A percentile compares a stretch with the other conserved stretches of the same genome.
phyloP scores from a whole-genome alignment of 2,888 invertebrate genomes.

The Drosophila sordidapex region DNA sequence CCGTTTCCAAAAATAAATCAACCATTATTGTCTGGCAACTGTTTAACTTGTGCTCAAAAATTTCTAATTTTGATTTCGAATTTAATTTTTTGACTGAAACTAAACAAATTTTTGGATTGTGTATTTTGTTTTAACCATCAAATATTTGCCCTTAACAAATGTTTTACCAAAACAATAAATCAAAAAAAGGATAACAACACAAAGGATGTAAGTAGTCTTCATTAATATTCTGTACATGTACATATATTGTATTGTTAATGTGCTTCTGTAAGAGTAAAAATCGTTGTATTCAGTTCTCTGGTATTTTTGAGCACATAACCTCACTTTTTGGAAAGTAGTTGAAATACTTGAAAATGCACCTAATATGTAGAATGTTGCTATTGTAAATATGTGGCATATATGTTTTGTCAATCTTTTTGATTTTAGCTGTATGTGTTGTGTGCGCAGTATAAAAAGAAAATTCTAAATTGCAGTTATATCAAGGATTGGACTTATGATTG shows the following conservation, averaged over 20 bases:
- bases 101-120: conserved; percentile 60
- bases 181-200: conserved; percentile 79
- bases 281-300: conserved; percentile 17
- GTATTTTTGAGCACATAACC: conserved; percentile 39
- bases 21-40: background rate
- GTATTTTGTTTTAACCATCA: conserved; percentile 68
- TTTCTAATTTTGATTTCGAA: conserved; percentile 2
- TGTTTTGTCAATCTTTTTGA: conserved; percentile 27
- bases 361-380: conserved; percentile 9
- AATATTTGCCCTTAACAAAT: conserved; percentile 53
- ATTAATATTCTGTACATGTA: conserved; percentile 22
- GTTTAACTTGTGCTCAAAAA: background rate
- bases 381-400: conserved; percentile 18
- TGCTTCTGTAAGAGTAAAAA: conserved; percentile 19
- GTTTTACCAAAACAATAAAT: conserved; percentile 38
- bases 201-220: conserved; percentile 84
- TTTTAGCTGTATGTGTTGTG: conserved; percentile 35
- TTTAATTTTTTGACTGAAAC: conserved; percentile 33
- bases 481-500: conserved; percentile 39
- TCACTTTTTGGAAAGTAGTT: conserved; percentile 34
- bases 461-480: conserved; percentile 61
- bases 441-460: conserved; percentile 33
- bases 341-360: conserved; percentile 4
- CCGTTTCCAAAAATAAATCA: background rate
- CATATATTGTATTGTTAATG: conserved; percentile 25